Base-by-base conservation (phyloP, 1,140 invertebrate species). In the Reticulitermes speratus region DNA sequence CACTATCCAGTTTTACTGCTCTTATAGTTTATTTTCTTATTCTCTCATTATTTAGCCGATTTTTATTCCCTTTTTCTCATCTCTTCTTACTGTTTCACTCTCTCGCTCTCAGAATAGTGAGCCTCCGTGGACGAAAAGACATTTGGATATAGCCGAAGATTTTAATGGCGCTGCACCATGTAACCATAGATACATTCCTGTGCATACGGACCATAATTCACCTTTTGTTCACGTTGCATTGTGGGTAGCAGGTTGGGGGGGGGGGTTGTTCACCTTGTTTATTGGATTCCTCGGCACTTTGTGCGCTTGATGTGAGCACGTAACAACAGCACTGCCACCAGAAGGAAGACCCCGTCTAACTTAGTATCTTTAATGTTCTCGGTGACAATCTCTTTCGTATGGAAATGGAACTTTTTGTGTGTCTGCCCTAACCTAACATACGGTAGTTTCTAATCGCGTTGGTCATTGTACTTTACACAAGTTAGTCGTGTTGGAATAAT, bases 191-290 rank as follows among this genome's bases (percentile, higher is more conserved):
- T 81, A 81, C 86, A 87, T 87, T 87, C 86, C 86, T 52, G 44
- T 84, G 86, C 84, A 87, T 87, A 84, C 48, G 38, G 21, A 32
- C 84, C 83, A 87, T 87, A 87, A 87, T 45, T 87, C 86, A 87
- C 86, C 86, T 87, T 85, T 87, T 87, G 86, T 87, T 87, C 86
- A 48, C 25, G 65, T 75, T 75, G 65, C 65, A 75, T 75, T 75
- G 65, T 75, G 65, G 65, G 14, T 25, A 75, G 65, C 25, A 30
- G 65, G 14, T 11, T 25, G 7, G 3, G n/a, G 9, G 65, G n/a
- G n/a, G 25, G 25, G 25, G 65, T 7, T 30, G 25, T 85, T 81
- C 75, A n/a, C 83, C 86, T 87, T 87, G 86, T 87, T 87, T 87
- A 87, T 87, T 87, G 86, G 86, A 87, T 87, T 87, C 86, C 65